phyloP scores from a whole-genome alignment of 2,888 invertebrate species.

The Drosophila atripex region DNA sequence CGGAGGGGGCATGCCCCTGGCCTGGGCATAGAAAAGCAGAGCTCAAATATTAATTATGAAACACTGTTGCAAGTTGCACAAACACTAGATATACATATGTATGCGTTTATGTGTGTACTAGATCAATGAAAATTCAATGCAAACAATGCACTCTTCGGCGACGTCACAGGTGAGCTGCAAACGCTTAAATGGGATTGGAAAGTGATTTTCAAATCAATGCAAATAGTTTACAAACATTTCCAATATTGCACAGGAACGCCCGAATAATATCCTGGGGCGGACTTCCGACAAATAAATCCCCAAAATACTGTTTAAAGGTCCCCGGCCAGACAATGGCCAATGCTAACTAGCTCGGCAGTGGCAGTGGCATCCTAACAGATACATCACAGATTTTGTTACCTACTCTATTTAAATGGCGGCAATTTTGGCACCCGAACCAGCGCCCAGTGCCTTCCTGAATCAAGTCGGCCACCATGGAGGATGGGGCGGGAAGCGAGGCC shows the following conservation, averaged over 20 bases:
- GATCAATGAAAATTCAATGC: constrained; percentile 51
- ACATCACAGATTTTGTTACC: constrained; percentile 47
- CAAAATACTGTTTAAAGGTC: background rate
- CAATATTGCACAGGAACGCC: constrained; percentile 20
- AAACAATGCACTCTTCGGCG: constrained; percentile 31
- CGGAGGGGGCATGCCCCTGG: constrained; percentile 48
- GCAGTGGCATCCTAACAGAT: constrained; percentile 5
- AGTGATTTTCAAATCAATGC: constrained; percentile 63
- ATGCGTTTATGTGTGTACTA: constrained; percentile 12
- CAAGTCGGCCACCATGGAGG: constrained; percentile 17
- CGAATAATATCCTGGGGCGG: constrained; percentile 31
- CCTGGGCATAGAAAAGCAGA: constrained; percentile 61
- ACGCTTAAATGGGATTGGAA: constrained; percentile 51
- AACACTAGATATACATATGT: constrained; percentile 4
- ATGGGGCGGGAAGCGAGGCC: constrained; percentile 16
- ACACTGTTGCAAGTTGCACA: constrained; percentile 47
- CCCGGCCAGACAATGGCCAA: constrained; percentile 5
- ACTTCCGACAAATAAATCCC: background rate
- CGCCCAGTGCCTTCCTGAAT: constrained; percentile 29
- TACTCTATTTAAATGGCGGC: constrained; percentile 60
- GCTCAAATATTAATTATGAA: constrained; percentile 72
- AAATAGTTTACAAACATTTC: constrained; percentile 39
- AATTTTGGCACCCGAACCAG: constrained; percentile 36
- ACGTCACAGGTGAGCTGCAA: constrained; percentile 19
- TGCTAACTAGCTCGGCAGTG: constrained; percentile 22